Conservation (phyloP, 1,140 invertebrate genomes). For the Panagrolaimus sp. region DNA sequence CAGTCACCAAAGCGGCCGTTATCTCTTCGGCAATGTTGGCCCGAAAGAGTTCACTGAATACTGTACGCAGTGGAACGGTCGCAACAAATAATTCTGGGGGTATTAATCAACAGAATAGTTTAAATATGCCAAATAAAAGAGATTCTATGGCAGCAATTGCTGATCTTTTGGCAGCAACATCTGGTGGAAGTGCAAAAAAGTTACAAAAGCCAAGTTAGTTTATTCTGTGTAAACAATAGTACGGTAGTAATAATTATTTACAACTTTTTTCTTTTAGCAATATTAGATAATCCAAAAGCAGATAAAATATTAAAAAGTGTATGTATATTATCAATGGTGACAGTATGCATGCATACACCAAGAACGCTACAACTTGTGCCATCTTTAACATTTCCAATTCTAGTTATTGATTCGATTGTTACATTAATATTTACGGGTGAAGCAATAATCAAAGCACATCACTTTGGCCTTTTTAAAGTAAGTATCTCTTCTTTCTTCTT, state of each 20-base stretch:
- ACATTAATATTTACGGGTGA: conserved; percentile 50
- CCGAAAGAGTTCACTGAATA: conserved; percentile 17
- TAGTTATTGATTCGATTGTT: conserved; percentile 45
- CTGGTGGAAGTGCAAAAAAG: conserved; percentile 32
- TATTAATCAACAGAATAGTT: conserved; percentile 17
- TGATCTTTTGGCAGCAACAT: conserved; percentile 45
- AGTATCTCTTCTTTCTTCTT: background rate
- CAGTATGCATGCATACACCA: conserved; percentile 58
- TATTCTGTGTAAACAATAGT: no score
- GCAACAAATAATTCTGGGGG: conserved; percentile 23
- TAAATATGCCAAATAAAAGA: conserved; percentile 27
- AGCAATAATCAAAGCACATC: conserved; percentile 41
- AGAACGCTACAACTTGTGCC: conserved; percentile 49
- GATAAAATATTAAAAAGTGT: conserved; percentile 43
- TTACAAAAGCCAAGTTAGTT: conserved; percentile 31
- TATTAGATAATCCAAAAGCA: conserved; percentile 39
- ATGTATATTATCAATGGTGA: conserved; percentile 55
- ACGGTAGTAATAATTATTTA: background rate
- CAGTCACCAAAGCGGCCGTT: conserved; percentile 56
- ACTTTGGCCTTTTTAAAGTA: conserved; percentile 33
- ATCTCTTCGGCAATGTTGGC: conserved; percentile 54
- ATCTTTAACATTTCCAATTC: conserved; percentile 43
- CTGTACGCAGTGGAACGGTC: conserved; percentile 22
- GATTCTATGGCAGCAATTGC: conserved; percentile 43
- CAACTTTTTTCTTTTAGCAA: conserved; percentile 36